Evolutionary conservation across 2,113 vertebrate genomes (phyloP).

Genomic region (Tamias sibiricus): DNA sequence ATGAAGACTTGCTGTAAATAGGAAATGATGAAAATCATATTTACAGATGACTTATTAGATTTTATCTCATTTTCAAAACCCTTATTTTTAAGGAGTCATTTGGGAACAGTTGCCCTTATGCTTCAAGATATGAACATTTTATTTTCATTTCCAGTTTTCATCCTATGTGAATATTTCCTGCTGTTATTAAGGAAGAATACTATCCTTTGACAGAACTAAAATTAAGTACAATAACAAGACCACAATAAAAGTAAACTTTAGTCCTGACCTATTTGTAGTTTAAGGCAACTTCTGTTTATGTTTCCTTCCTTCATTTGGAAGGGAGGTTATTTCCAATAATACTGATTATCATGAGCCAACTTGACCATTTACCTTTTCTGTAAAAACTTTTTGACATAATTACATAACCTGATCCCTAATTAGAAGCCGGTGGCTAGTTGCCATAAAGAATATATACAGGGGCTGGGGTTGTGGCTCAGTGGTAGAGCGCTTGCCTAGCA

Average conservation of each 20-base stretch:
- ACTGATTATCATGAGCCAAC: neutral
- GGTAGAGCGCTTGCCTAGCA: too few species aligned
- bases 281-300: neutral
- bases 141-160: neutral
- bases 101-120: neutral
- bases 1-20: neutral
- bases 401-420: neutral
- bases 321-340: neutral
- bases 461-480: too few species aligned
- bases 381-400: neutral
- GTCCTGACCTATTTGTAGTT: neutral
- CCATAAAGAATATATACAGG: neutral
- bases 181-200: neutral
- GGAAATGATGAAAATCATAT: slow-evolving; percentile 26
- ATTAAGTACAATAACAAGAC: neutral
- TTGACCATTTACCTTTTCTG: neutral
- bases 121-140: neutral
- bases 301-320: neutral
- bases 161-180: neutral
- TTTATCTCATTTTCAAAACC: slow-evolving; percentile 8
- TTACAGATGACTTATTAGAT: neutral
- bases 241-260: neutral
- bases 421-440: neutral
- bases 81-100: neutral
- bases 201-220: slow-evolving; percentile 4